Conservation (phyloP, 1,140 invertebrate genomes). For the Heliconius himera region DNA sequence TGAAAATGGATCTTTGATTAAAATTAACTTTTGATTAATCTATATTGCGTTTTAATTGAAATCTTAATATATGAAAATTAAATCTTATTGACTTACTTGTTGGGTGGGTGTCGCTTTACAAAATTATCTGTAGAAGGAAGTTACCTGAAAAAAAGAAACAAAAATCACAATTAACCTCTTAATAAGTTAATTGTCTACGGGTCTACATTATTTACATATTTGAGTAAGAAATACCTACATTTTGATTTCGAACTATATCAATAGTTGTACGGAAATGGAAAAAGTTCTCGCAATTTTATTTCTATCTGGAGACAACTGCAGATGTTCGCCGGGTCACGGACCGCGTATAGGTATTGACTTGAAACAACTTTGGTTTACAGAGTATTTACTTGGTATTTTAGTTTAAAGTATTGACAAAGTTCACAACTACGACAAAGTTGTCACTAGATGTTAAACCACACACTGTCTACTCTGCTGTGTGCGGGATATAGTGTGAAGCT, state of each 20-base stretch:
- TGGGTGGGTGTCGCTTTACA: neutral
- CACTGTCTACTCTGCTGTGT: no score
- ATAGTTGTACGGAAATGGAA: conserved; percentile 13
- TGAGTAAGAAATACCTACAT: neutral
- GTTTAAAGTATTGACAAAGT: neutral
- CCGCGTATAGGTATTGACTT: conserved; percentile 18
- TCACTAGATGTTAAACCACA: no score
- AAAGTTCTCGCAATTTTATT: conserved; percentile 19
- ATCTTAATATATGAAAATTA: neutral
- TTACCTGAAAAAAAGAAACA: conserved; percentile 5
- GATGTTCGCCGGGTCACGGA: conserved; percentile 18
- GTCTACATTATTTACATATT: neutral
- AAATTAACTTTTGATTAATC: neutral
- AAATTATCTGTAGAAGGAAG: neutral
- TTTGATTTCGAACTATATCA: neutral
- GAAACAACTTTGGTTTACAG: conserved; percentile 17
- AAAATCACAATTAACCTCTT: no score
- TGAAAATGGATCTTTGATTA: neutral
- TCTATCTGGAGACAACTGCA: conserved; percentile 12
- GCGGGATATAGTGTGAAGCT: no score
- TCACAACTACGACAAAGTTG: neutral
- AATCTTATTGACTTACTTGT: neutral
- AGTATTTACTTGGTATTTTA: neutral
- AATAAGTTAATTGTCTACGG: no score
- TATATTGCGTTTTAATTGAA: neutral